Base-by-base conservation (phyloP, 2,797 vertebrate genomes). In the Poeciliopsis gracilis region DNA sequence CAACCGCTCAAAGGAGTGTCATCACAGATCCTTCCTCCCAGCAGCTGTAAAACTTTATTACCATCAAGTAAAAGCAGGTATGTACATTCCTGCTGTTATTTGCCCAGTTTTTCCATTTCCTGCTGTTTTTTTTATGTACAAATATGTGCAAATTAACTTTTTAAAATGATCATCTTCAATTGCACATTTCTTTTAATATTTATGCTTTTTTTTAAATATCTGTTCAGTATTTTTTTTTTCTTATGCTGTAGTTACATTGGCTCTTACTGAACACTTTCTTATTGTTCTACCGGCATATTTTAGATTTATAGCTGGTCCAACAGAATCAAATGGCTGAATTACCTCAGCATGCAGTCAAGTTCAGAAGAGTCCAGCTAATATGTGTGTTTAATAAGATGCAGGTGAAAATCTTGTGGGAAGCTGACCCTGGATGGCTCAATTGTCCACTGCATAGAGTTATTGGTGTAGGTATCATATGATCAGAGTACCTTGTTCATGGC, bases 251-350 rank as follows among this genome's bases (percentile, higher is more conserved):
- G 9, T 25, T 23, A 53, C 8, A 53, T 53, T 25, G 25, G 10
- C n/a, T 4, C 12, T 57, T 57, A 57, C 55, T 57, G n/a, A 25
- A 57, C 11, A 59, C 4, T 59, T 28, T 57, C 3, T 57, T 13
- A 15, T 59, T 59, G 4, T 59, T 59, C 30, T 30, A 30, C 15
- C 30, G 9, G 7, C 30, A 63, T 1, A 36, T 18, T 59, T 28
- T 30, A 59, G 55, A 59, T 28, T 9, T 5, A 15, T 2, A 30
- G 11, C 55, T 28, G n/a, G n/a, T 13, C 55, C n/a, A 59, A 28
- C 55, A 13, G n/a, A 59, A 59, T 30, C 55, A 59, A 30, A 59
- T 59, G n/a, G 55, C n/a, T 59, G 55, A 59, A 59, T 59, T 59
- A 59, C 5, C 12, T 59, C 12, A 59, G 55, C 12, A 30, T 59